Percentiles rank a stretch among this genome's conserved stretches.
Conservation (phyloP, 2,888 invertebrate species). For the Oasisia sp. region DNA sequence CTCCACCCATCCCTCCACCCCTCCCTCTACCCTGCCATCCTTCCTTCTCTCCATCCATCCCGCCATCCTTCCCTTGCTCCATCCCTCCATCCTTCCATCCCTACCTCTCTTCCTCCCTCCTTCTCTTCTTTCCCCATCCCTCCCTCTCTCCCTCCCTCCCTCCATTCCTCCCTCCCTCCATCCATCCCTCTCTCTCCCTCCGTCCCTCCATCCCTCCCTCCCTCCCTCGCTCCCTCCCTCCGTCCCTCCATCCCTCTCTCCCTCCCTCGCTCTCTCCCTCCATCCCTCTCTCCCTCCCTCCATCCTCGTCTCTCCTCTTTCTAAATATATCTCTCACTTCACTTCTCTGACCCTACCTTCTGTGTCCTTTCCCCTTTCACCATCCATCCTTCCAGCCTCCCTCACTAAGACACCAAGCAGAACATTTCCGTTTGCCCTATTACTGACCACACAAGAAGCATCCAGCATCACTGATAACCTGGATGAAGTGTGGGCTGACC, state of each 20-base stretch:
- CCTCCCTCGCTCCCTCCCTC: background rate
- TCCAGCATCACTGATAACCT: background rate
- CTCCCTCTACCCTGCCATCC: background rate
- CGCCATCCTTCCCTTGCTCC: background rate
- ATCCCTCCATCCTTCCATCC: background rate
- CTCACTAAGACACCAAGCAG: background rate
- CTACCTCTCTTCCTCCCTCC: background rate
- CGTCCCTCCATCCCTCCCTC: background rate
- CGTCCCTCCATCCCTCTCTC: background rate
- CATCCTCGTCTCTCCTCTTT: background rate
- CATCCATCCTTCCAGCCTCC: slow-evolving; percentile 18
- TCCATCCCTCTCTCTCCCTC: background rate
- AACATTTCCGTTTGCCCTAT: background rate
- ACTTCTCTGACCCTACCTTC: background rate
- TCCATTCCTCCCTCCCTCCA: background rate
- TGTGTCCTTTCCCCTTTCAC: background rate
- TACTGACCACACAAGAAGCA: too few species aligned
- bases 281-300: background rate
- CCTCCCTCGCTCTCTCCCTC: background rate
- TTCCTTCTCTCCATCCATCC: background rate
- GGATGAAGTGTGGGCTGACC: background rate
- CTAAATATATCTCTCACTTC: background rate
- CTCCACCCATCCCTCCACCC: too few species aligned
- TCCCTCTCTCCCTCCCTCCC: background rate
- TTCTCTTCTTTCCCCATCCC: too few species aligned